Evolutionary conservation across 2,113 vertebrate genomes (phyloP).

Genomic region (Lampris incognitus): DNA sequence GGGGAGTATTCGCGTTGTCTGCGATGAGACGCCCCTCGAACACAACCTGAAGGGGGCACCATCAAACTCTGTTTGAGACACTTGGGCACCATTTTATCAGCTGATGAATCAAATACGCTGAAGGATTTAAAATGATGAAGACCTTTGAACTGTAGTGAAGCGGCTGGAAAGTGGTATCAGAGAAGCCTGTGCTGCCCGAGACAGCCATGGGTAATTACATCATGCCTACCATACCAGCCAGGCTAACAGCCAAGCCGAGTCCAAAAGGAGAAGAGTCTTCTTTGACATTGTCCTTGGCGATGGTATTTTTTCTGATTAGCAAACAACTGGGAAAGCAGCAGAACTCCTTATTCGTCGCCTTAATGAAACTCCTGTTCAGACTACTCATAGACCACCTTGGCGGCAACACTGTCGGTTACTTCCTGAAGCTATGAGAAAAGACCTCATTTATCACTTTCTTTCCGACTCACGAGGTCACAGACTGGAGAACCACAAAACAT

Average conservation of each 20-base stretch:
- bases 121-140: constrained; percentile 32
- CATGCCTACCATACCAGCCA: constrained; percentile 73
- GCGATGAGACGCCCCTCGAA: background rate
- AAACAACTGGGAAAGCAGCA: constrained; percentile 77
- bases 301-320: constrained; percentile 76
- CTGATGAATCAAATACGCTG: background rate
- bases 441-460: background rate
- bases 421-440: constrained; percentile 71
- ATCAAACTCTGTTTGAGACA: background rate
- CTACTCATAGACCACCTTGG: constrained; percentile 70
- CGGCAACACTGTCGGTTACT: constrained; percentile 73
- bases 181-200: constrained; percentile 5
- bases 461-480: background rate
- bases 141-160: constrained; percentile 26
- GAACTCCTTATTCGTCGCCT: constrained; percentile 68
- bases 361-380: constrained; percentile 73
- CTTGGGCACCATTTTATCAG: background rate
- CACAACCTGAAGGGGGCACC: constrained; percentile 23
- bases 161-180: background rate
- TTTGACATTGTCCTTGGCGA: constrained; percentile 70
- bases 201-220: constrained; percentile 17
- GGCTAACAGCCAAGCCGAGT: constrained; percentile 64
- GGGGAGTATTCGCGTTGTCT: background rate
- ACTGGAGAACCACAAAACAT: background rate
- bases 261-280: constrained; percentile 74